Conservation (phyloP, 2,113 vertebrate genomes). For the Tachycineta bicolor region DNA sequence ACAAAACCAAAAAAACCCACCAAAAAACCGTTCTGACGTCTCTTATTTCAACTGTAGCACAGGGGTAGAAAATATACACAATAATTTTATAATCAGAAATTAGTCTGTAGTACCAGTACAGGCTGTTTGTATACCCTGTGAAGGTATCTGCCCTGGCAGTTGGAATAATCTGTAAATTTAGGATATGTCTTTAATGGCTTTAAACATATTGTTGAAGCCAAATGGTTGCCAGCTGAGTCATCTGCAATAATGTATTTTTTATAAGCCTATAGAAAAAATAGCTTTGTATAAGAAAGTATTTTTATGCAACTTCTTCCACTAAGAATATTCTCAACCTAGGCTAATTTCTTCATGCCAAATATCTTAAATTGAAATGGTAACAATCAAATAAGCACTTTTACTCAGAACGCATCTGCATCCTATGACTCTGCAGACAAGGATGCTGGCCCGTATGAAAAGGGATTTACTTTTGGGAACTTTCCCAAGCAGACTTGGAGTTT, state of each 20-base stretch:
- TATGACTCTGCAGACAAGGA: background rate
- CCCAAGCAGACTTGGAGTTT: background rate
- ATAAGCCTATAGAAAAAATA: background rate
- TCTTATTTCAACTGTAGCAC: background rate
- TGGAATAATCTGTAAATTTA: background rate
- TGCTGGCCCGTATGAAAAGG: background rate
- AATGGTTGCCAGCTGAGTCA: background rate
- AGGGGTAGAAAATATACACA: rapidly evolving
- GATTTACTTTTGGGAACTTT: slow-evolving; percentile 36
- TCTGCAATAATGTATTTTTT: background rate
- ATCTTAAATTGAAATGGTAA: background rate
- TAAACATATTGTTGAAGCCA: background rate
- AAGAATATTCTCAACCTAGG: background rate
- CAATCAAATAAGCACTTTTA: background rate
- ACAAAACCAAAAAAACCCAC: too few relatives aligned
- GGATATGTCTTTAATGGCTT: background rate
- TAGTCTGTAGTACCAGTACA: background rate
- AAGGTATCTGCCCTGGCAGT: background rate
- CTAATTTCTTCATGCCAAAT: background rate
- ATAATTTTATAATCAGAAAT: background rate
- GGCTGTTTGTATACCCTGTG: background rate
- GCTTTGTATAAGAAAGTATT: background rate
- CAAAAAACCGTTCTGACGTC: background rate
- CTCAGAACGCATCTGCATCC: slow-evolving; percentile 13
- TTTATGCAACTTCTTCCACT: background rate